phyloP scores from a whole-genome alignment of 2,888 invertebrate genomes.

The Hypsopygia costalis region DNA sequence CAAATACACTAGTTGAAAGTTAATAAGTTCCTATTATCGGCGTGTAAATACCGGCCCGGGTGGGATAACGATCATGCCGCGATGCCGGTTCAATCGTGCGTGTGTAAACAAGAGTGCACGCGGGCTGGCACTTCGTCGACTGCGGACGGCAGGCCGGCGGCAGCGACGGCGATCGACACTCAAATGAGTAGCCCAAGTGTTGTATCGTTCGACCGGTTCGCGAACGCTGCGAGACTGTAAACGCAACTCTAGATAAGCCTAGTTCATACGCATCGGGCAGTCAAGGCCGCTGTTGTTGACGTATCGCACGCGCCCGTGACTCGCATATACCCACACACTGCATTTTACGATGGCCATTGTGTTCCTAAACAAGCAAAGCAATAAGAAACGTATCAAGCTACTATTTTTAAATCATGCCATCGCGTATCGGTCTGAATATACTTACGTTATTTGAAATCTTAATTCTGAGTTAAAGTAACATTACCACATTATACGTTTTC shows the following conservation, averaged over 20 bases:
- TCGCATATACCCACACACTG: conserved; percentile 52
- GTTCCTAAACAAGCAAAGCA: conserved; percentile 46
- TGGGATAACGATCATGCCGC: conserved; percentile 38
- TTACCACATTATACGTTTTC: too few species aligned
- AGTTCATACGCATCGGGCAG: conserved; percentile 28
- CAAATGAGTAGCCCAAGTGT: conserved; percentile 60
- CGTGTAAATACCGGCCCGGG: conserved; percentile 12
- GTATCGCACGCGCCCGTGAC: conserved; percentile 56
- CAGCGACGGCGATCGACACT: conserved; percentile 40
- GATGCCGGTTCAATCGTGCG: conserved; percentile 27
- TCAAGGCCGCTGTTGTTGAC: conserved; percentile 63
- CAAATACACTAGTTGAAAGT: conserved; percentile 10
- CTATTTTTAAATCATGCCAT: conserved; percentile 4
- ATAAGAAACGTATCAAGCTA: conserved; percentile 18
- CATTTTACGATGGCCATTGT: conserved; percentile 50
- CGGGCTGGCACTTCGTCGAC: conserved; percentile 25
- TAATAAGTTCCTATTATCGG: conserved; percentile 16
- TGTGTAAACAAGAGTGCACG: conserved; percentile 57
- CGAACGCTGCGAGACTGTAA: too few species aligned
- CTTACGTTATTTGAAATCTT: too few species aligned
- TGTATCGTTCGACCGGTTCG: too few species aligned
- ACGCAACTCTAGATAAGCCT: conserved; percentile 56
- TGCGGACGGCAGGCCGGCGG: conserved; percentile 26
- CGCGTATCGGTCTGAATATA: background rate
- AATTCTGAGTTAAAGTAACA: too few species aligned